phyloP scores from a whole-genome alignment of 2,113 vertebrate species.

The Pogonocichla stellata region DNA sequence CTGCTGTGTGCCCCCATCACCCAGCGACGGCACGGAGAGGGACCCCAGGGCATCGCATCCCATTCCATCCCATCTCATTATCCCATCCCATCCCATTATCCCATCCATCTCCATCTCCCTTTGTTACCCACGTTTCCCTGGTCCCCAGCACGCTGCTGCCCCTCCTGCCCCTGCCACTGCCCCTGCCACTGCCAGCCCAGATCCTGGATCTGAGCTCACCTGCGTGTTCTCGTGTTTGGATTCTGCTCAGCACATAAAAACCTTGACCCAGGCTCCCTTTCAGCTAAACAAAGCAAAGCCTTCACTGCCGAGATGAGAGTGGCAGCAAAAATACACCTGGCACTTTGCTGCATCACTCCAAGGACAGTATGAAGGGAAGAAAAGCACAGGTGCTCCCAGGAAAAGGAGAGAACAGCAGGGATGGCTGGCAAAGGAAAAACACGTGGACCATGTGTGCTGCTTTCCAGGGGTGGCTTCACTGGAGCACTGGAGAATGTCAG shows the following conservation, averaged over 20 bases:
- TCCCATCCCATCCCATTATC: not conserved
- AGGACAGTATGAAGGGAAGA: not conserved
- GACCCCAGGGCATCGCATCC: accelerated
- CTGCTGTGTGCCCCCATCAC: accelerated
- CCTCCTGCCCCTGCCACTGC: not conserved
- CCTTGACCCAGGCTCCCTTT: not conserved
- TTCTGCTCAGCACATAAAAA: not conserved
- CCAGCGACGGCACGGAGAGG: accelerated
- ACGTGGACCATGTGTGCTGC: accelerated
- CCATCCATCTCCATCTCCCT: too few species aligned
- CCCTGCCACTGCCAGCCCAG: not conserved
- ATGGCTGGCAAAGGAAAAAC: not conserved
- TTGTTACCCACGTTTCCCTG: accelerated
- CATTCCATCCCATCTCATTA: not conserved
- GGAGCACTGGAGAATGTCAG: not conserved
- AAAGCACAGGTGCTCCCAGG: not conserved
- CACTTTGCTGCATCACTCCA: not conserved
- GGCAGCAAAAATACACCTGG: not conserved
- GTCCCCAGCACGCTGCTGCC: accelerated
- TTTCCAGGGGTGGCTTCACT: not conserved
- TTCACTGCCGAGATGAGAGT: not conserved
- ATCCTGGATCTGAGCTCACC: not conserved
- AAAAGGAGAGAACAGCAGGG: not conserved
- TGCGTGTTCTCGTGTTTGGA: accelerated
- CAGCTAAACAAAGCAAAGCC: not conserved